Evolutionary conservation across 2,797 vertebrate species (phyloP).

Genomic region (Melanotaenia trifasciata): DNA sequence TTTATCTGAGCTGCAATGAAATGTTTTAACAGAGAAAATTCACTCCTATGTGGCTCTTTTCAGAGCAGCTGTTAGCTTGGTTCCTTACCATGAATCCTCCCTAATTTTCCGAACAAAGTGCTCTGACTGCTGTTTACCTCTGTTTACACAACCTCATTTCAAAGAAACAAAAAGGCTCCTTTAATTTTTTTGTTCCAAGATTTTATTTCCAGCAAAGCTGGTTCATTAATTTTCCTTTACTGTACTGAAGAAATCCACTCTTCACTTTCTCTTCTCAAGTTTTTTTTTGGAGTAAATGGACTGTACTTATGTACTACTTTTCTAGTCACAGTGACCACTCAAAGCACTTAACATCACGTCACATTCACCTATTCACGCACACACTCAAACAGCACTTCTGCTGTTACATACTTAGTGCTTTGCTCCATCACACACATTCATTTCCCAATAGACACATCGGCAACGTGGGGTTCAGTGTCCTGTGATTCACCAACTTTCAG

Average conservation of each 20-base stretch:
- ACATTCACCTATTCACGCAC: too few species aligned
- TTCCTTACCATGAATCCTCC: background rate
- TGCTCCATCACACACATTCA: too few species aligned
- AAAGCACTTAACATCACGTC: too few species aligned
- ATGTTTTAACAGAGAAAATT: background rate
- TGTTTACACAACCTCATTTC: background rate
- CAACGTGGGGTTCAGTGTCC: too few species aligned
- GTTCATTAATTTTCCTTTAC: background rate
- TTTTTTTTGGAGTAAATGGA: background rate
- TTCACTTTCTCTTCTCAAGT: background rate
- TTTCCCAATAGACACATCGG: too few species aligned
- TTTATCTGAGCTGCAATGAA: background rate
- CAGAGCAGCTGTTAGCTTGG: background rate
- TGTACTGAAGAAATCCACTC: background rate
- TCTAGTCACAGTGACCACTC: too few species aligned
- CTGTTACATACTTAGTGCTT: too few species aligned
- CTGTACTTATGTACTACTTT: too few species aligned
- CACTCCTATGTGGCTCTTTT: background rate
- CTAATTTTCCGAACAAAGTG: background rate
- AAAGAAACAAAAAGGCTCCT: background rate
- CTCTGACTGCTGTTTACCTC: background rate
- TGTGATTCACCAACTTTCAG: too few species aligned
- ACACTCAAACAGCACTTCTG: too few species aligned
- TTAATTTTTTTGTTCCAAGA: background rate
- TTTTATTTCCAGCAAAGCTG: conserved; percentile 1